Evolutionary conservation across 2,113 vertebrate genomes (phyloP).

Genomic region (Esox niger): DNA sequence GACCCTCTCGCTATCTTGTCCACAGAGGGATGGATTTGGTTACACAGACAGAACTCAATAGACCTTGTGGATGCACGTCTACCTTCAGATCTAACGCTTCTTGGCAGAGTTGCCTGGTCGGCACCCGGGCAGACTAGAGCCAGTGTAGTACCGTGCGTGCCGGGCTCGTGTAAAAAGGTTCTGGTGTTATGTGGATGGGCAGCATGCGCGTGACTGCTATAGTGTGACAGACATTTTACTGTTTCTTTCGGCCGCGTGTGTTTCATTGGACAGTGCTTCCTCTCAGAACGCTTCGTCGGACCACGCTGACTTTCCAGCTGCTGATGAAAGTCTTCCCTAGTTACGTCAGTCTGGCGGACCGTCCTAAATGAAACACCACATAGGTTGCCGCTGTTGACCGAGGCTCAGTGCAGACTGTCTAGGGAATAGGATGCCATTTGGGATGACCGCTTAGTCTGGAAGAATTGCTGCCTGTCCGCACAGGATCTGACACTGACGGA

Average conservation of each 20-base stretch:
- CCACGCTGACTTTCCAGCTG: not conserved
- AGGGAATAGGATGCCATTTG: no score
- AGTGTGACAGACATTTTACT: not conserved
- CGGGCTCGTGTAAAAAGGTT: not conserved
- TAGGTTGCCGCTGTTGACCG: no score
- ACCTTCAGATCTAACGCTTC: conserved; percentile 30
- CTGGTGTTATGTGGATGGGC: not conserved
- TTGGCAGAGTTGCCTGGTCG: conserved; percentile 40
- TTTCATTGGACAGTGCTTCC: not conserved
- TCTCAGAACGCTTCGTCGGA: not conserved
- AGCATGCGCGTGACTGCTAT: not conserved
- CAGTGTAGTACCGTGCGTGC: no score
- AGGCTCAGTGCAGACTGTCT: no score
- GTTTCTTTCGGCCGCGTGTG: not conserved
- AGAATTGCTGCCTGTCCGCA: conserved; percentile 1
- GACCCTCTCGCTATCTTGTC: conserved; percentile 56
- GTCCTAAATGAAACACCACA: no score
- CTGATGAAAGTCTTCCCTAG: not conserved
- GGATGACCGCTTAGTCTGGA: not conserved
- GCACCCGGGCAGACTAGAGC: no score
- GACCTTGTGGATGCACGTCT: conserved; percentile 47
- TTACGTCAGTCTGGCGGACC: not conserved
- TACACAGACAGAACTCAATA: conserved; percentile 52
- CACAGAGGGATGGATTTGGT: conserved; percentile 55
- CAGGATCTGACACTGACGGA: conserved; percentile 7